A percentile compares a stretch with the other conserved stretches of the same genome.
Evolutionary conservation across 2,888 invertebrate species (phyloP).

Genomic region (Neria commutata): DNA sequence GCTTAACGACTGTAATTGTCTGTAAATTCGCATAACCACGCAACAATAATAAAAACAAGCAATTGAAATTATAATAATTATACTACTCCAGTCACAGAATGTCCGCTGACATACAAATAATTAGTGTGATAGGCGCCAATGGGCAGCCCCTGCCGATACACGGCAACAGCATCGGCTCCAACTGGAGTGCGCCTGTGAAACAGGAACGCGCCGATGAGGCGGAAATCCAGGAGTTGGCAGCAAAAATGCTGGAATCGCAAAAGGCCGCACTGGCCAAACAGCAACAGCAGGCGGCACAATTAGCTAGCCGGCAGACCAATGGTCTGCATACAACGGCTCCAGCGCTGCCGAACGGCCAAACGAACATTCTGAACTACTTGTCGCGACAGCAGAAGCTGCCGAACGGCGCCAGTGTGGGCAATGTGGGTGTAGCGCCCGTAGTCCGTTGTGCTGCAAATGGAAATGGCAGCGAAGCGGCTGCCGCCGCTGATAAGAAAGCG

Average conservation of each 20-base stretch:
- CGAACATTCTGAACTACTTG: constrained; percentile 70
- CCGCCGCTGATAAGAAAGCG: constrained; percentile 42
- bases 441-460: constrained; percentile 32
- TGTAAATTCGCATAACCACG: too few relatives aligned
- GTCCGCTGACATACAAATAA: constrained; percentile 48
- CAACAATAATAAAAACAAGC: too few relatives aligned
- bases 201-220: constrained; percentile 73
- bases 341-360: constrained; percentile 58
- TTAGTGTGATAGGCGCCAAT: constrained; percentile 55
- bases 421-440: constrained; percentile 31
- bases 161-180: constrained; percentile 53
- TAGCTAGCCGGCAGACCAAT: constrained; percentile 47
- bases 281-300: constrained; percentile 55
- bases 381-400: constrained; percentile 61
- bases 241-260: constrained; percentile 85
- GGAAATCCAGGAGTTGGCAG: constrained; percentile 84
- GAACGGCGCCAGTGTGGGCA: constrained; percentile 39
- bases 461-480: constrained; percentile 16
- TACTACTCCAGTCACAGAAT: not conserved
- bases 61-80: not conserved
- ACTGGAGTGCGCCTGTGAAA: constrained; percentile 51
- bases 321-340: constrained; percentile 14
- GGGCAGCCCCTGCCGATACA: constrained; percentile 55
- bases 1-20: too few relatives aligned
- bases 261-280: constrained; percentile 67